Conservation (phyloP, 2,888 invertebrate species). For the Stegana nigrithorax region DNA sequence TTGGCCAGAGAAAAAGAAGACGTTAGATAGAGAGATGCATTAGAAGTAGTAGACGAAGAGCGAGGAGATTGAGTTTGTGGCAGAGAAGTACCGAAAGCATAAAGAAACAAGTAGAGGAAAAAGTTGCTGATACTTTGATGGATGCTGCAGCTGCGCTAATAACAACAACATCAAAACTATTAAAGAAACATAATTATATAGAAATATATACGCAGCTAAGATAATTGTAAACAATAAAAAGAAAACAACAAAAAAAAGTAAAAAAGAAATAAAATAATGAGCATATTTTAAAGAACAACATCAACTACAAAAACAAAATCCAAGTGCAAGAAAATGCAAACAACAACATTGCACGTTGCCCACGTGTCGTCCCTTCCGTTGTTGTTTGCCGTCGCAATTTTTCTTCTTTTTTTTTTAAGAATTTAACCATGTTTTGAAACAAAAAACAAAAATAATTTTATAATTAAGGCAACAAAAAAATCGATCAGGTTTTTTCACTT, state of each 20-base stretch:
- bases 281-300: conserved; percentile 1
- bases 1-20: not conserved
- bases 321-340: conserved; percentile 30
- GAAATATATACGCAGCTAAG: conserved; percentile 8
- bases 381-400: conserved; percentile 41
- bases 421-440: too few relatives aligned
- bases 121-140: not conserved
- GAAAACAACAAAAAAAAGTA: not conserved
- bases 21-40: not conserved
- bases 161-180: conserved; percentile 19
- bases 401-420: too few relatives aligned
- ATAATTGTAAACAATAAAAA: not conserved
- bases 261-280: not conserved
- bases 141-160: conserved; percentile 22
- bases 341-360: conserved; percentile 33
- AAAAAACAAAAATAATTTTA: too few relatives aligned
- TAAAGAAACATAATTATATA: conserved; percentile 16
- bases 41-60: too few relatives aligned
- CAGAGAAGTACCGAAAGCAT: too few relatives aligned
- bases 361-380: conserved; percentile 49
- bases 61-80: too few relatives aligned
- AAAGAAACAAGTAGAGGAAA: too few relatives aligned
- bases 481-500: too few relatives aligned
- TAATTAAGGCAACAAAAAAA: too few relatives aligned
- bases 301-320: not conserved